Base-by-base conservation (phyloP, 1,140 invertebrate species). In the Ceratosolen fusciceps region DNA sequence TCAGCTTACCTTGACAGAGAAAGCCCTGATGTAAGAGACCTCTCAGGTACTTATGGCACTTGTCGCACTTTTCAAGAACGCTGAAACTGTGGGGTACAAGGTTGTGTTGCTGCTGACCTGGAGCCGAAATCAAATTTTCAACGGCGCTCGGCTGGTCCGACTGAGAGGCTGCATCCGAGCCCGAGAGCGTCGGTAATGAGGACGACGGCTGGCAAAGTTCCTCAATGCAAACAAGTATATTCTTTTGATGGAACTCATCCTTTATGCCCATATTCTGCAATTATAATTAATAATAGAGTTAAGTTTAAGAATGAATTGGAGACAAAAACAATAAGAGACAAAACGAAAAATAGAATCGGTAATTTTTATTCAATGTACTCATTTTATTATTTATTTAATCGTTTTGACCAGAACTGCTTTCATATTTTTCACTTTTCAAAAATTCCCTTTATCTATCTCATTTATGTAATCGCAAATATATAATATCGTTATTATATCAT, bases 181-280 rank as follows among this genome's bases (percentile, higher is more conserved):
- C 85, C 49, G 81, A 81, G 73, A 83, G 88, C 78, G 83, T 77
- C 70, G 83, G 83, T 34, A 84, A 81, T 39, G 84, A 78, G 14
- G 54, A 52, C 73, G 87, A 81, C n/a, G 85, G 79, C 82, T 91
- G 90, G 87, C 92, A 92, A 19, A 95, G 88, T 87, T 95, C 94
- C 87, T 94, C 93, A 77, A 96, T 92, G 86, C 93, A 94, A 31
- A 93, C 91, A 77, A 96, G 87, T 81, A 95, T 93, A 60, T 93
- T 92, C 85, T 92, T 93, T 84, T 95, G 93, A 88, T 95, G 94
- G 85, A 94, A 95, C 78, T 94, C 94, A 90, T 95, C 94, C 86
- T 93, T 93, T 85, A 96, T 94, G 70, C 94, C 94, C 93, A 95
- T 94, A 85, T 92, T 93, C 95, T 96, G 88, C 8, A 86, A 87